Evolutionary conservation across 2,113 vertebrate genomes (phyloP).

Genomic region (Hylia prasina): DNA sequence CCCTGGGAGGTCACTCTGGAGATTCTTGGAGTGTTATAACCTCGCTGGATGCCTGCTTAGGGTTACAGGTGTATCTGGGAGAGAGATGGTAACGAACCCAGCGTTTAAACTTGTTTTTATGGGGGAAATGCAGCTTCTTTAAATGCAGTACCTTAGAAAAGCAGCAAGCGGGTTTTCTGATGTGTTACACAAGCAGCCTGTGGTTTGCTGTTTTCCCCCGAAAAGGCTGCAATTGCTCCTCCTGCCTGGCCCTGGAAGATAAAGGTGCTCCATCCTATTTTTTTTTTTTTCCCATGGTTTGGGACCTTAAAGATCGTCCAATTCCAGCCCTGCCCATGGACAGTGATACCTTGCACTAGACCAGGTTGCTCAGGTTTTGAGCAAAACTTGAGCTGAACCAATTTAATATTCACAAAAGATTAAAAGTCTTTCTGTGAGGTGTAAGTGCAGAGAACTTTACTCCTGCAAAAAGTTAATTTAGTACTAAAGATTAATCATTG

Average conservation of each 20-base stretch:
- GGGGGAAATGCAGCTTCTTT: neutral
- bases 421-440: neutral
- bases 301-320: neutral
- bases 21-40: fast-evolving
- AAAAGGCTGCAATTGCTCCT: neutral
- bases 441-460: neutral
- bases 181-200: neutral
- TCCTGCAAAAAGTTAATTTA: neutral
- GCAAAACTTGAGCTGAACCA: neutral
- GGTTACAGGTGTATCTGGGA: neutral
- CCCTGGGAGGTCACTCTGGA: neutral
- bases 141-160: fast-evolving
- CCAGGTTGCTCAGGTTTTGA: neutral
- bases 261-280: neutral
- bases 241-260: neutral
- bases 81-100: fast-evolving
- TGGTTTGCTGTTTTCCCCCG: fast-evolving
- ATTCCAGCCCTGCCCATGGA: neutral
- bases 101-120: fast-evolving
- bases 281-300: neutral
- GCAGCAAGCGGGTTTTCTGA: neutral
- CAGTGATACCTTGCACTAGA: too few relatives aligned
- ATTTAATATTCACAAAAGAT: neutral
- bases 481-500: neutral
- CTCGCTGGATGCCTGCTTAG: neutral